A percentile compares a stretch with the other conserved stretches of the same genome.
Conservation (phyloP, 35 echinoderm and acorn worm species). For the Apostichopus japonicus region DNA sequence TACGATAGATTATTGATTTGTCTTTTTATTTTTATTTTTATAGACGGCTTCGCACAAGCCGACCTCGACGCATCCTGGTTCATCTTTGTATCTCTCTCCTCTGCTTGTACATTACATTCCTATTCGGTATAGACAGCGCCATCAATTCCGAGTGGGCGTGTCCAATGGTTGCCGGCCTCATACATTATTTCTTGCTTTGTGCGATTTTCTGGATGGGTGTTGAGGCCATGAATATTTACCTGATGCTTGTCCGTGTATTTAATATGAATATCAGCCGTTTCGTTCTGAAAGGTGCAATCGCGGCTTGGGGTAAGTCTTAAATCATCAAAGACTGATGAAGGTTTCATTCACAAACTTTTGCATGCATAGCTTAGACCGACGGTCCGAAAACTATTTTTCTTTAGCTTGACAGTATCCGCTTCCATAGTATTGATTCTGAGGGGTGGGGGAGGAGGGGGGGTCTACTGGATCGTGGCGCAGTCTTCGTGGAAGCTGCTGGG, state of each 20-base stretch:
- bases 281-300: slow-evolving; percentile 69
- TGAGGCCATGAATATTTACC: slow-evolving; percentile 69
- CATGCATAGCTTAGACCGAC: too few species aligned
- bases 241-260: slow-evolving; percentile 68
- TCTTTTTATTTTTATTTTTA: too few species aligned
- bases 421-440: too few species aligned
- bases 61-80: slow-evolving; percentile 56
- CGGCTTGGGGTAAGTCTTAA: slow-evolving; percentile 67
- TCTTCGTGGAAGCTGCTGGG: too few species aligned
- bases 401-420: too few species aligned
- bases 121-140: slow-evolving; percentile 7
- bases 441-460: too few species aligned
- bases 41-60: too few species aligned
- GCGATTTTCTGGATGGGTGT: slow-evolving; percentile 75
- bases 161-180: slow-evolving; percentile 51
- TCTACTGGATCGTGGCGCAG: too few species aligned
- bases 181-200: slow-evolving; percentile 70
- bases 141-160: slow-evolving; percentile 12
- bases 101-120: slow-evolving; percentile 49
- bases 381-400: too few species aligned
- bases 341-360: too few species aligned
- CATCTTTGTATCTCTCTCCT: slow-evolving; percentile 55
- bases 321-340: too few species aligned
- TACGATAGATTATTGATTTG: too few species aligned
- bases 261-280: slow-evolving; percentile 58